These are phyloP conservation scores for Felis chaus DNA, from an alignment of 2,113 vertebrate genomes.

Conservation along the genomic window DNA sequence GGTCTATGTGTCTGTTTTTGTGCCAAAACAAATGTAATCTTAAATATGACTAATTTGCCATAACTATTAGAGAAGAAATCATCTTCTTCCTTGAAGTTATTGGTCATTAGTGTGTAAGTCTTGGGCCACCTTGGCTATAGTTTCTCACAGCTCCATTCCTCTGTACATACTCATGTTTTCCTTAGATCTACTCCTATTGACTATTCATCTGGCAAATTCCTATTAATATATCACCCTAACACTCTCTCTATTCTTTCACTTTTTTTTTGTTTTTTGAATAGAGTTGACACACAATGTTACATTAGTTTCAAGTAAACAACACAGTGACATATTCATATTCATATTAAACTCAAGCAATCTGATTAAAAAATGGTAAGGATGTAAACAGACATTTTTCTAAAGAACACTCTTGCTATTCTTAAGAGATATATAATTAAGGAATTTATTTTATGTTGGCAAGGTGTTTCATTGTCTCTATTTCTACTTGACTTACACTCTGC, in stretches of 20 bases:
- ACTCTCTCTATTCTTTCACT: background rate
- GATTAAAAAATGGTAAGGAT: background rate
- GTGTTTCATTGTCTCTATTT: background rate
- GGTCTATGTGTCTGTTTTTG: too few species aligned
- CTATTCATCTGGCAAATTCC: background rate
- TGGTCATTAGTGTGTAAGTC: background rate
- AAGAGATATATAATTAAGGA: background rate
- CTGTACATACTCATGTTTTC: background rate
- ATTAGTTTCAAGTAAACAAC: background rate
- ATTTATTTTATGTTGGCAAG: background rate
- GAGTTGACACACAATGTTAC: background rate
- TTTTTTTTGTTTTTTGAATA: background rate
- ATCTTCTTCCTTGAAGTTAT: background rate
- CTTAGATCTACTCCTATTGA: background rate
- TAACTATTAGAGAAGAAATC: background rate
- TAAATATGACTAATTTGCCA: background rate
- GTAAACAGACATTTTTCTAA: background rate
- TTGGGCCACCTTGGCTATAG: background rate
- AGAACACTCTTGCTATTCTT: background rate
- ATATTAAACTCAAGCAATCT: background rate
- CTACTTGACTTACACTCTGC: background rate
- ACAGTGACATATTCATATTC: background rate
- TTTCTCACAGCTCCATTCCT: background rate
- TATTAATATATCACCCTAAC: background rate
- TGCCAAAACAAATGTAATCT: background rate